phyloP scores from a whole-genome alignment of 2,888 invertebrate species.

The Lucinisca nassula region DNA sequence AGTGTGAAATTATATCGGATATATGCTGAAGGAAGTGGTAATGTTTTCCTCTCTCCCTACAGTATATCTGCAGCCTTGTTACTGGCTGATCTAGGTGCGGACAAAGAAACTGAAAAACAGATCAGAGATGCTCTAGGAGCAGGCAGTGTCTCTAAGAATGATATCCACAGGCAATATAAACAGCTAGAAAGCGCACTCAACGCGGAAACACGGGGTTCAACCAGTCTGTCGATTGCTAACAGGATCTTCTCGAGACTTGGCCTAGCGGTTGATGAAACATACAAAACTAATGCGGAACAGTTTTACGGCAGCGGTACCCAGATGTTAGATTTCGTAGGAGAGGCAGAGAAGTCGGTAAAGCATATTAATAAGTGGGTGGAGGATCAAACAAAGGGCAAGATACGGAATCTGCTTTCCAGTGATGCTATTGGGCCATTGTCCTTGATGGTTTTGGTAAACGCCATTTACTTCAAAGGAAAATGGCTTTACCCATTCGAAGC shows the following conservation, averaged over 20 bases:
- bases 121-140: constrained; percentile 53
- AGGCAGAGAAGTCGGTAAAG: constrained; percentile 85
- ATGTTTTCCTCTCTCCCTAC: constrained; percentile 72
- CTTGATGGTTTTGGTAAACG: constrained; percentile 88
- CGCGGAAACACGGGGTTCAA: constrained; percentile 18
- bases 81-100: constrained; percentile 68
- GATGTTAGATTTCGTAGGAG: constrained; percentile 84
- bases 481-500: constrained; percentile 90
- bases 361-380: constrained; percentile 95
- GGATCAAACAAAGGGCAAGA: constrained; percentile 93
- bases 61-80: constrained; percentile 72
- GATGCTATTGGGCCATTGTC: constrained; percentile 87
- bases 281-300: constrained; percentile 30
- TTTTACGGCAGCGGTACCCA: constrained; percentile 73
- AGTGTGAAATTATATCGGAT: neutral
- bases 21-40: constrained; percentile 4
- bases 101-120: constrained; percentile 59
- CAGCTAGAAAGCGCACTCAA: constrained; percentile 46
- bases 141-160: neutral
- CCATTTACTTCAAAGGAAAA: constrained; percentile 89
- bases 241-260: constrained; percentile 65
- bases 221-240: constrained; percentile 62
- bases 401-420: constrained; percentile 92
- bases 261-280: constrained; percentile 46
- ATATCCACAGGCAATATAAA: constrained; percentile 52